Evolutionary conservation across 2,797 vertebrate genomes (phyloP).

Genomic region (Xenentodon cancila): DNA sequence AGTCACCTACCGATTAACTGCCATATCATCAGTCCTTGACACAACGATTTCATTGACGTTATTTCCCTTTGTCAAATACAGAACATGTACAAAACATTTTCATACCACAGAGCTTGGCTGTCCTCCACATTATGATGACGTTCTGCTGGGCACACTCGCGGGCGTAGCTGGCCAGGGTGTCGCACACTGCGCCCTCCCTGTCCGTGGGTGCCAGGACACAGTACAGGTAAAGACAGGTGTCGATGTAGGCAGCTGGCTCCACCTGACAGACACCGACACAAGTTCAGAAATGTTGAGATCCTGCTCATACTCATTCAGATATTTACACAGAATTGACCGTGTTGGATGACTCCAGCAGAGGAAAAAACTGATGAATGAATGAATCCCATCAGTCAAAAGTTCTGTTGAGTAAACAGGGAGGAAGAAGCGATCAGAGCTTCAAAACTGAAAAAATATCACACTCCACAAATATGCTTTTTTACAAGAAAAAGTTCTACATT

Average conservation of each 20-base stretch:
- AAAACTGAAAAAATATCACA: too few species aligned
- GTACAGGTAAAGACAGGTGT: conserved; percentile 86
- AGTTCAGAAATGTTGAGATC: not conserved
- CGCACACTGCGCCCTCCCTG: conserved; percentile 73
- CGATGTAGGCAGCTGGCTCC: conserved; percentile 81
- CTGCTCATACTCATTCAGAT: not conserved
- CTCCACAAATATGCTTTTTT: too few species aligned
- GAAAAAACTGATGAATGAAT: too few species aligned
- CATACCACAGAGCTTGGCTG: conserved; percentile 83
- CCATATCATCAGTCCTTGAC: too few species aligned
- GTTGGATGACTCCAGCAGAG: too few species aligned
- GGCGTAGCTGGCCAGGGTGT: conserved; percentile 87
- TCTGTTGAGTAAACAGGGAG: too few species aligned
- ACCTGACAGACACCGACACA: conserved; percentile 73
- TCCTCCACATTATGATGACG: conserved; percentile 83
- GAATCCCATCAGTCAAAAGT: too few species aligned
- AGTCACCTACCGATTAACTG: too few species aligned
- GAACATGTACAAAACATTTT: not conserved
- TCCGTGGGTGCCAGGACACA: conserved; percentile 64
- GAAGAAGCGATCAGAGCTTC: too few species aligned
- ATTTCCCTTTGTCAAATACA: not conserved
- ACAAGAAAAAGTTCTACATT: too few species aligned
- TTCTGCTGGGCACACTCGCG: conserved; percentile 86
- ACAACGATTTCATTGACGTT: too few species aligned
- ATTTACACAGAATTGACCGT: too few species aligned